Percentiles rank a stretch among this genome's conserved stretches.
phyloP scores from a whole-genome alignment of 2,113 vertebrate species.

The Cercocebus atys region DNA sequence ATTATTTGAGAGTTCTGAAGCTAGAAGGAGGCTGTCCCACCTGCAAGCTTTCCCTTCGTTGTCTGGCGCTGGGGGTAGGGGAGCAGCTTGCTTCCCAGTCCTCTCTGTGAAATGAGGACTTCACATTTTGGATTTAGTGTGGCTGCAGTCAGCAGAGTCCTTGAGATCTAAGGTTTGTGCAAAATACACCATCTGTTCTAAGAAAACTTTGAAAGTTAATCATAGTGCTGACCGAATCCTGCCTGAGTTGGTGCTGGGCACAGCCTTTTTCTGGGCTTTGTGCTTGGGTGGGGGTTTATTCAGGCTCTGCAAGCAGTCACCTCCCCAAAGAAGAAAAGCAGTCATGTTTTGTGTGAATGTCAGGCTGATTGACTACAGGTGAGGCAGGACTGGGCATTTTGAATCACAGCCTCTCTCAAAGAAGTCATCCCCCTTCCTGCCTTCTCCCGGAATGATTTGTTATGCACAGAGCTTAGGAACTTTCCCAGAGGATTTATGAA shows the following conservation, averaged over 20 bases:
- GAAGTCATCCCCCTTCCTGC: not conserved
- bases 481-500: slow-evolving; percentile 27
- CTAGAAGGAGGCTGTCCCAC: not conserved
- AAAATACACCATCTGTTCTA: not conserved
- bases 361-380: slow-evolving; percentile 32
- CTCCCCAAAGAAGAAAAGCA: slow-evolving; percentile 37
- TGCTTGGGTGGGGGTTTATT: not conserved
- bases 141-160: not conserved
- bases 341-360: not conserved
- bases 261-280: slow-evolving; percentile 4
- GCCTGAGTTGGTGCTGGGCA: not conserved
- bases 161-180: not conserved
- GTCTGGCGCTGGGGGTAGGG: not conserved
- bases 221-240: not conserved
- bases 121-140: not conserved
- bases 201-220: slow-evolving; percentile 51
- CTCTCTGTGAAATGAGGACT: not conserved
- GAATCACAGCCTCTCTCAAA: not conserved
- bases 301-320: not conserved
- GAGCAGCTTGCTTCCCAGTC: not conserved
- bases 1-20: not conserved
- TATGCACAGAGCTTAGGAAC: not conserved
- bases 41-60: not conserved
- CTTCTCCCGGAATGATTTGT: not conserved
- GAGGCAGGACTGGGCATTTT: not conserved